These are phyloP conservation scores for Leptopilina myrica DNA, from an alignment of 2,888 invertebrate species.

Conservation along the genomic window DNA sequence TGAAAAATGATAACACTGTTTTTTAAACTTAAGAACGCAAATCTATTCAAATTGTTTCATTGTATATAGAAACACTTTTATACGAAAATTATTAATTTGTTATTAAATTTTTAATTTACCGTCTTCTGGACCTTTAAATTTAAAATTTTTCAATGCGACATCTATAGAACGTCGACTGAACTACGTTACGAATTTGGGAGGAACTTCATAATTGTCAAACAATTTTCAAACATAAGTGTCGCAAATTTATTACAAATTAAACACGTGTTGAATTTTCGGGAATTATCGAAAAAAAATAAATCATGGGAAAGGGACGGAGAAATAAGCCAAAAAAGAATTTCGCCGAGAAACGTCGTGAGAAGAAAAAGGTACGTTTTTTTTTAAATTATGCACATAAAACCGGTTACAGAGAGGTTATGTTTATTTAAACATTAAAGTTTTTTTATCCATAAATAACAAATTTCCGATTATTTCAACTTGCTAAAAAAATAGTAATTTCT, in stretches of 20 bases:
- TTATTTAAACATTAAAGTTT: constrained; percentile 41
- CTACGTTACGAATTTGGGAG: neutral
- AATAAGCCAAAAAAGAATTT: constrained; percentile 72
- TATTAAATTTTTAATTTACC: too few relatives aligned
- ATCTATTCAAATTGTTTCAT: too few relatives aligned
- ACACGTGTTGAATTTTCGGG: neutral
- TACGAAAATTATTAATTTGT: too few relatives aligned
- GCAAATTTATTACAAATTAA: neutral
- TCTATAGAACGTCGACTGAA: neutral
- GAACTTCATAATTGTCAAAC: constrained; percentile 4
- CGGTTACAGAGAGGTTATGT: constrained; percentile 62
- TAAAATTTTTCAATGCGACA: neutral
- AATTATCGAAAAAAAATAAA: constrained; percentile 22
- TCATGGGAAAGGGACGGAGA: constrained; percentile 71
- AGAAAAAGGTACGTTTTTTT: constrained; percentile 66
- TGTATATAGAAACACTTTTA: too few relatives aligned
- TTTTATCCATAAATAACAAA: neutral
- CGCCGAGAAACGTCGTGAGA: constrained; percentile 73
- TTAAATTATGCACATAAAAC: constrained; percentile 18
- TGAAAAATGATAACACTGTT: too few relatives aligned
- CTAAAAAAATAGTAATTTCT: neutral
- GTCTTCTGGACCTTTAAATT: too few relatives aligned
- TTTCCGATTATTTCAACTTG: constrained; percentile 13
- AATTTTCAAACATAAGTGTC: constrained; percentile 7
- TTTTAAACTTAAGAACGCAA: too few relatives aligned